Evolutionary conservation across 2,888 invertebrate species (phyloP).

Genomic region (Eupeodes latifasciatus): DNA sequence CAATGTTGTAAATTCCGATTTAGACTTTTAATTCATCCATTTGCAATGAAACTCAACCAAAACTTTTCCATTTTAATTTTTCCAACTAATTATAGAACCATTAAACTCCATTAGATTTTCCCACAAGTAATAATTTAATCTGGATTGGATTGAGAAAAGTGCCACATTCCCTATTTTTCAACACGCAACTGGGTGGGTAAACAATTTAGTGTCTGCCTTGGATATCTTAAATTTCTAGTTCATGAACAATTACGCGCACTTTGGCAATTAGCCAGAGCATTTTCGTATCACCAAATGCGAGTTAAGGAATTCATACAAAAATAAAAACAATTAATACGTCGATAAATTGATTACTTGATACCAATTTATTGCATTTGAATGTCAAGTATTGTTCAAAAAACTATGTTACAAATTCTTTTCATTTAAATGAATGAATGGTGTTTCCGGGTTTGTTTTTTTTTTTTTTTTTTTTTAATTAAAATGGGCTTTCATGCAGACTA

Average conservation of each 20-base stretch:
- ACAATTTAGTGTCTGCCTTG: not conserved
- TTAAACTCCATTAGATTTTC: slow-evolving; percentile 10
- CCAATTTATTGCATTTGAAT: not conserved
- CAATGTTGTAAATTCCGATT: slow-evolving; percentile 27
- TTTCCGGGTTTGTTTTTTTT: not conserved
- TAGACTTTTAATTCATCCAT: slow-evolving; percentile 30
- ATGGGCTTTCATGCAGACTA: too few species aligned
- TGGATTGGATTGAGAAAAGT: not conserved
- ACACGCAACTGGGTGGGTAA: slow-evolving; percentile 24
- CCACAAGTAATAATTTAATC: slow-evolving; percentile 23
- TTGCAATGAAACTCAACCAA: slow-evolving; percentile 41
- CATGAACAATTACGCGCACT: slow-evolving; percentile 5
- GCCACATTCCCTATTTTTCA: not conserved
- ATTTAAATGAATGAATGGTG: not conserved
- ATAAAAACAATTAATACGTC: not conserved
- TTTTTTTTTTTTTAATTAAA: not conserved
- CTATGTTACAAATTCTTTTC: not conserved
- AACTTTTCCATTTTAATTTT: slow-evolving; percentile 21
- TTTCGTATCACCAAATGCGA: not conserved
- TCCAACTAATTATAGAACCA: slow-evolving; percentile 6
- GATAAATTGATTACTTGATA: not conserved
- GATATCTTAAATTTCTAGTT: slow-evolving; percentile 36
- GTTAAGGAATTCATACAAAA: slow-evolving; percentile 3
- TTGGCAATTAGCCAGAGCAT: not conserved
- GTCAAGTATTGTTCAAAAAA: not conserved